Base-by-base conservation (phyloP, 1,140 invertebrate genomes). In the Hyphantria cunea region DNA sequence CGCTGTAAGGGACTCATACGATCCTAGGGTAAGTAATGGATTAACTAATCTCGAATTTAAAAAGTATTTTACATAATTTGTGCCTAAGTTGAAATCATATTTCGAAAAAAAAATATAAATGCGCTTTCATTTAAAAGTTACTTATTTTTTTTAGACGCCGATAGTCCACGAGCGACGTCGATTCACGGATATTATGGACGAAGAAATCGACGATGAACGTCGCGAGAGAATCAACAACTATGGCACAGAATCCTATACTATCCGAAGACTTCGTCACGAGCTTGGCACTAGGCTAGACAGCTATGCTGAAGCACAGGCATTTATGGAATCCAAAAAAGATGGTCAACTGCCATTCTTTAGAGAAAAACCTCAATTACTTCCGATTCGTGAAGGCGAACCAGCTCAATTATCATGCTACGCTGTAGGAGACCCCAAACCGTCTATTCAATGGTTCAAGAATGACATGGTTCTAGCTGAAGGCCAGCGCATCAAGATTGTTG, bases 361-460 rank as follows among this genome's bases (percentile, higher is more conserved):
- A 37, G 96, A 97, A 76, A 96, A 96, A 68, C 96, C 96, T 0
- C 94, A 95, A 78, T 91, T 94, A 1, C 92, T 94, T 6, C 95
- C 97, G 6, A 96, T 98, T 63, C 92, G 95, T 31, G 87, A 96
- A 55, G 96, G 95, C 11, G 94, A 96, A 73, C 93, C 94, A 9
- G 94, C 96, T 0, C 94, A 96, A 64, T 90, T 99, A 6, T 93
- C 94, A 8, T 99, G 97, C 87, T 94, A 95, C 50, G 96, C 97
- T 2, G 95, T 98, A 5, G 98, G 97, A 0, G 96, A 97, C 75
- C 98, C 98, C 0, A 94, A 95, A 76, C 98, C 98, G 0, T 90
- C 93, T 44, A 94, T 99, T n/a, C 96, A 98, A 69, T 99, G 98
- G 98, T 99, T 97, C 89, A 97, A 96, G 89, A 98, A 98, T 80